Base-by-base conservation (phyloP, 2,888 invertebrate genomes). In the Matsumyia berberina region DNA sequence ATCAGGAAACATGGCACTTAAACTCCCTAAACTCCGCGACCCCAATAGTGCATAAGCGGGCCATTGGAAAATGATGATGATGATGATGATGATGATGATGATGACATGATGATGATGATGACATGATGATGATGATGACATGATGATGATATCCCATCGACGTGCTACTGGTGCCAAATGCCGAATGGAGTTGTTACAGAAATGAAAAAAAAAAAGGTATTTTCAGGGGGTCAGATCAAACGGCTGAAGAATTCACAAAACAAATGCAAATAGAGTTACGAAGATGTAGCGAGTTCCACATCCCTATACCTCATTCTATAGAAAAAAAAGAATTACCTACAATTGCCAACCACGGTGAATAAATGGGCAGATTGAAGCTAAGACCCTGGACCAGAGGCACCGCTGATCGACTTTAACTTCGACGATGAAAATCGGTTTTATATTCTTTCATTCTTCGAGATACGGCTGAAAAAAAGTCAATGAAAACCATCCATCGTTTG, bases 311-410 rank as follows among this genome's bases (percentile, higher is more conserved):
- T 46, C 8, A 60, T 70, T 60, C 17, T 78, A 0, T 70, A 53
- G 42, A 33, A 17, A 8, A 62, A 46, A 24, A 78, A 78, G 1
- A 55, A 55, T 55, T 70, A 69, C 6, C 2, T 70, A 1, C 77
- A 69, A 7, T 76, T 66, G 35, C 66, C 67, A 0, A 62, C 77
- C 9, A 78, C 77, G 4, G 33, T 78, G 0, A 17, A 55, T 17
- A 60, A 78, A 12, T 78, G 62, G 60, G 46, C 46, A 8, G 12
- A 4, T 12, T 78, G 0, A 78, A 78, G n/a, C 37, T 78, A 0
- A 39, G 62, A n/a, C 77, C 77, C 8, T n/a, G n/a, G n/a, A n/a
- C n/a, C n/a, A n/a, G n/a, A n/a, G 77, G 77, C 8, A 46, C 62
- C 17, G 0, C 58, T 76, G 0, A 1, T 19, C 6, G 33, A 19